Conservation (phyloP, 2,113 vertebrate genomes). For the Rhinoderma darwinii region DNA sequence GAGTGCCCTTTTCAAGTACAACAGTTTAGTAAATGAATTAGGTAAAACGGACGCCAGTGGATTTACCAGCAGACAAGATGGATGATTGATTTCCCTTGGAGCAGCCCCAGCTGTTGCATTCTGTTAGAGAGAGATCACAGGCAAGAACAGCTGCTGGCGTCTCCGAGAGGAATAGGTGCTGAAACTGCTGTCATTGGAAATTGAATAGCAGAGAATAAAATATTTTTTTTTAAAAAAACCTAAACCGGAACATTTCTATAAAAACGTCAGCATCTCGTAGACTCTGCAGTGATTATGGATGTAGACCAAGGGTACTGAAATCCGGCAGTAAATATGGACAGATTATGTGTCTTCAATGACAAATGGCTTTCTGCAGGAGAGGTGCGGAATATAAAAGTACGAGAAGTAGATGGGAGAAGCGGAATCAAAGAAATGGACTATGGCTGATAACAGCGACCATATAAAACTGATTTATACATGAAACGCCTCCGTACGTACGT, state of each 20-base stretch:
- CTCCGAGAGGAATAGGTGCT: background rate
- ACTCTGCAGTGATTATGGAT: background rate
- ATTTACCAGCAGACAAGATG: background rate
- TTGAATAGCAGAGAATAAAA: slow-evolving; percentile 15
- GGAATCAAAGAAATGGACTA: background rate
- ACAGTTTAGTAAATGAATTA: slow-evolving; percentile 8
- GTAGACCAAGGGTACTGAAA: slow-evolving; percentile 13
- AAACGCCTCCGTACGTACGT: background rate
- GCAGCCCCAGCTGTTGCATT: slow-evolving; percentile 32
- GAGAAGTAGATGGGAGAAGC: background rate
- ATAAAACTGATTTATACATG: background rate
- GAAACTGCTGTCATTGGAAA: slow-evolving; percentile 22
- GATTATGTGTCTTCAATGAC: slow-evolving; percentile 24
- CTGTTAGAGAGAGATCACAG: background rate
- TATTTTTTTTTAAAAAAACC: background rate
- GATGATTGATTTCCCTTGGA: slow-evolving; percentile 38
- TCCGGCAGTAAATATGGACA: slow-evolving; percentile 21
- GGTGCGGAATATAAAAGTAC: background rate
- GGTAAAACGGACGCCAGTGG: background rate
- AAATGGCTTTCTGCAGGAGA: slow-evolving; percentile 8
- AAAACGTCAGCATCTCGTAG: slow-evolving; percentile 10
- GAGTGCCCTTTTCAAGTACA: background rate
- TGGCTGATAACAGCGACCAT: background rate
- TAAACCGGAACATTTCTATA: slow-evolving; percentile 43
- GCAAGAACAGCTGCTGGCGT: slow-evolving; percentile 37